Evolutionary conservation across 2,888 invertebrate species (phyloP).

Genomic region (Ormyrus thymus): DNA sequence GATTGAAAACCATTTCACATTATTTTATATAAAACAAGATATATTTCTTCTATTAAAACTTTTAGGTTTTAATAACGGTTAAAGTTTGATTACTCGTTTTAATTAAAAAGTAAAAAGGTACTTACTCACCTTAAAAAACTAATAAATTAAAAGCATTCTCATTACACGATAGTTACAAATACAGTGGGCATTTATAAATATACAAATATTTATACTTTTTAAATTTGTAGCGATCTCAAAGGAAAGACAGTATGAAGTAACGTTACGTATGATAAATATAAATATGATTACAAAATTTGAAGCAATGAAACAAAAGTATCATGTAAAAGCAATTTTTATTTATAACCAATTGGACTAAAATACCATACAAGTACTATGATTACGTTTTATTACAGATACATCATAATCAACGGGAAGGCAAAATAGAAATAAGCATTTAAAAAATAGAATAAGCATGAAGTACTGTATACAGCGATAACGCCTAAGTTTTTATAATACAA

Average conservation of each 20-base stretch:
- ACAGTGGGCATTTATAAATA: too few species aligned
- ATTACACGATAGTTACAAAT: too few species aligned
- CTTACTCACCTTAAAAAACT: too few species aligned
- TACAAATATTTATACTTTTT: too few species aligned
- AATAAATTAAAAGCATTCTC: too few species aligned
- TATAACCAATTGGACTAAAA: slow-evolving; percentile 26
- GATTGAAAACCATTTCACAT: too few species aligned
- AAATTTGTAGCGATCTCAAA: too few species aligned
- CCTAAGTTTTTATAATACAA: slow-evolving; percentile 4
- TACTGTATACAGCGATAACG: slow-evolving; percentile 24
- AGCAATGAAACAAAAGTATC: slow-evolving; percentile 37
- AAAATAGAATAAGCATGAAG: slow-evolving; percentile 30
- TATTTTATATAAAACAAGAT: too few species aligned
- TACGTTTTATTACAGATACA: slow-evolving; percentile 27
- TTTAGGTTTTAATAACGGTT: too few species aligned
- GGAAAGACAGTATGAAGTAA: not conserved
- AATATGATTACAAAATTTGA: not conserved
- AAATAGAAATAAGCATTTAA: slow-evolving; percentile 23
- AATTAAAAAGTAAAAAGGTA: too few species aligned
- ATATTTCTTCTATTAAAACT: too few species aligned
- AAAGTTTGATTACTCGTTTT: too few species aligned
- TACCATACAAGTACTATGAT: slow-evolving; percentile 25
- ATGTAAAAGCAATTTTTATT: slow-evolving; percentile 46
- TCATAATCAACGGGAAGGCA: slow-evolving; percentile 20
- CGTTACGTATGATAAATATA: not conserved